phyloP scores from a whole-genome alignment of 2,113 vertebrate genomes.

The Pithys albifrons region DNA sequence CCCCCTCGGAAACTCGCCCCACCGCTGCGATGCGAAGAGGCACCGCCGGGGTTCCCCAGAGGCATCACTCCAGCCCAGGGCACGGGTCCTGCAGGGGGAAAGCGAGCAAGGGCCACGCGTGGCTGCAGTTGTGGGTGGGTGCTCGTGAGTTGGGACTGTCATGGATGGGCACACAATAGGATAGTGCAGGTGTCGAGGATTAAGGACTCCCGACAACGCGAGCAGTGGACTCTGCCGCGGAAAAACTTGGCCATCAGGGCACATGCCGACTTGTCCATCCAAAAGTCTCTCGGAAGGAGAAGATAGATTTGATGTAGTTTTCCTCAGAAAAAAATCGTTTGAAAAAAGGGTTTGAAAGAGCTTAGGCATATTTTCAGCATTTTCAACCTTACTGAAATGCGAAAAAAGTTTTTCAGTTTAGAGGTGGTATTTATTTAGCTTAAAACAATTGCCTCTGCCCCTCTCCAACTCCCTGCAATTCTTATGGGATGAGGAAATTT shows the following conservation, averaged over 20 bases:
- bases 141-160: background rate
- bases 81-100: too few species aligned
- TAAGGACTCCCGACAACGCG: rapidly evolving
- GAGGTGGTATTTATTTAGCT: background rate
- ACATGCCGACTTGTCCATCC: background rate
- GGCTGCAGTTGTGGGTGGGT: background rate
- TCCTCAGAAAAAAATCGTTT: too few species aligned
- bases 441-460: background rate
- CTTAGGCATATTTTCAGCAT: background rate
- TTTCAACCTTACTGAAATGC: background rate
- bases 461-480: background rate
- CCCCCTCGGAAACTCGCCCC: background rate
- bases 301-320: background rate
- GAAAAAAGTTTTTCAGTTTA: background rate
- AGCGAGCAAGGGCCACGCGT: background rate
- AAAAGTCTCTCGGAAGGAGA: background rate
- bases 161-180: too few species aligned
- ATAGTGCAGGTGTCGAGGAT: background rate
- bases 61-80: background rate
- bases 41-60: background rate
- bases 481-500: background rate
- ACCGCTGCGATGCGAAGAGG: background rate
- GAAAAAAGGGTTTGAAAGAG: background rate
- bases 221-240: background rate
- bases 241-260: background rate